Conservation (phyloP, 2,113 vertebrate genomes). For the Prochilodus magdalenae region DNA sequence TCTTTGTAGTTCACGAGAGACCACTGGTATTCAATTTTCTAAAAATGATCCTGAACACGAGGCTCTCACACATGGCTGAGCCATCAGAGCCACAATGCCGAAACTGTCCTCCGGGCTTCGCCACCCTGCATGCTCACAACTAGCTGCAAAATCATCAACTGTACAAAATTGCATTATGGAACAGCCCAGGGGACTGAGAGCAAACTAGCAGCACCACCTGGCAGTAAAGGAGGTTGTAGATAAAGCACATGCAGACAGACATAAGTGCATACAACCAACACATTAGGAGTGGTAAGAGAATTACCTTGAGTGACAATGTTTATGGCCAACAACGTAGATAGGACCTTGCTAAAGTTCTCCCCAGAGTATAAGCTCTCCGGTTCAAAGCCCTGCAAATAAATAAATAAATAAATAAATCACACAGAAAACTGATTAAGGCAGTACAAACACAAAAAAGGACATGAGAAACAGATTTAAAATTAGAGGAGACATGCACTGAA, state of each 20-base stretch:
- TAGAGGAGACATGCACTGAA: neutral
- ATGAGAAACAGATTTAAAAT: slow-evolving; percentile 36
- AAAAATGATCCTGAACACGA: slow-evolving; percentile 25
- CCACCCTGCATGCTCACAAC: neutral
- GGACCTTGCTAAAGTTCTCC: slow-evolving; percentile 88
- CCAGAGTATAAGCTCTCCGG: slow-evolving; percentile 88
- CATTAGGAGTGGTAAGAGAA: slow-evolving; percentile 27
- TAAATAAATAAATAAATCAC: no score
- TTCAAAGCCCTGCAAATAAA: slow-evolving; percentile 92
- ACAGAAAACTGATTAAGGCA: neutral
- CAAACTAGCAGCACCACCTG: neutral
- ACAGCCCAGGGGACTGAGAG: neutral
- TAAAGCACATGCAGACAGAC: neutral
- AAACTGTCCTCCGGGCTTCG: neutral
- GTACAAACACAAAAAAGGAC: neutral
- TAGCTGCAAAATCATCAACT: neutral
- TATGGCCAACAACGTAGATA: slow-evolving; percentile 87
- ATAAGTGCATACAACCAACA: neutral
- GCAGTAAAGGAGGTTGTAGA: neutral
- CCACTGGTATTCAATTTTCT: slow-evolving; percentile 29
- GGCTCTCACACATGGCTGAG: neutral
- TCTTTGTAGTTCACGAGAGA: slow-evolving; percentile 32
- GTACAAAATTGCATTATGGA: neutral
- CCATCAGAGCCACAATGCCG: neutral
- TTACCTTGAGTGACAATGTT: slow-evolving; percentile 96